phyloP scores from a whole-genome alignment of 92 coral and sea anemone species.

The Montipora capitata region DNA sequence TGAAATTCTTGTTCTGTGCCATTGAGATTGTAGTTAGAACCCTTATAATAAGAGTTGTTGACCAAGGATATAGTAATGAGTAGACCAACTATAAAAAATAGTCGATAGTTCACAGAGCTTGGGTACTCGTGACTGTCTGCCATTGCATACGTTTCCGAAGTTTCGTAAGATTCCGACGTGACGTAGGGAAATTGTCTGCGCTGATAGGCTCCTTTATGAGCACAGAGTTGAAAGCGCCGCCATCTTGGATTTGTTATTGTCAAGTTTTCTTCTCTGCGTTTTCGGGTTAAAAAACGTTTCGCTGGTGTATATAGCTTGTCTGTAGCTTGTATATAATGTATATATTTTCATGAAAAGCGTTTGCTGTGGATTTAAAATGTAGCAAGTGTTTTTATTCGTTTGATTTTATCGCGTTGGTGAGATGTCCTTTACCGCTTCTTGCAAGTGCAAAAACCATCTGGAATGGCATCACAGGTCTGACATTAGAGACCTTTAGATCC shows the following conservation, averaged over 20 bases:
- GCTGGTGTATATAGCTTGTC: slow-evolving; percentile 8
- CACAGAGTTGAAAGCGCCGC: slow-evolving; percentile 26
- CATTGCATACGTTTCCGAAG: no score
- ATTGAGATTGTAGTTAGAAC: no score
- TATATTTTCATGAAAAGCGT: slow-evolving; percentile 18
- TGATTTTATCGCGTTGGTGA: slow-evolving; percentile 26
- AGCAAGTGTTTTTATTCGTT: background rate
- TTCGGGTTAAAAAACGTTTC: slow-evolving; percentile 8
- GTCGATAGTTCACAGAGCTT: no score
- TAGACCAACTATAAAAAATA: no score
- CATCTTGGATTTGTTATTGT: slow-evolving; percentile 13
- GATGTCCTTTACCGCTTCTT: slow-evolving; percentile 18
- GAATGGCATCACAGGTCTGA: no score
- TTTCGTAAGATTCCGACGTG: slow-evolving; percentile 46
- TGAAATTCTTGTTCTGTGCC: no score
- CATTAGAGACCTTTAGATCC: no score
- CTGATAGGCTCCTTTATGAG: slow-evolving; percentile 19
- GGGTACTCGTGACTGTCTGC: no score
- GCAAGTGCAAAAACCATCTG: no score
- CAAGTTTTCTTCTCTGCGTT: background rate
- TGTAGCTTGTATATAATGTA: slow-evolving; percentile 10
- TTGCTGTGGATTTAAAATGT: slow-evolving; percentile 3
- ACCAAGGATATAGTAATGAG: no score
- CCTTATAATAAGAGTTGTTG: no score
- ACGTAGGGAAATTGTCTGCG: slow-evolving; percentile 44